Percentiles rank a stretch among this genome's conserved stretches.
phyloP scores from a whole-genome alignment of 1,140 invertebrate genomes.

The Stegodyphus mimosarum region DNA sequence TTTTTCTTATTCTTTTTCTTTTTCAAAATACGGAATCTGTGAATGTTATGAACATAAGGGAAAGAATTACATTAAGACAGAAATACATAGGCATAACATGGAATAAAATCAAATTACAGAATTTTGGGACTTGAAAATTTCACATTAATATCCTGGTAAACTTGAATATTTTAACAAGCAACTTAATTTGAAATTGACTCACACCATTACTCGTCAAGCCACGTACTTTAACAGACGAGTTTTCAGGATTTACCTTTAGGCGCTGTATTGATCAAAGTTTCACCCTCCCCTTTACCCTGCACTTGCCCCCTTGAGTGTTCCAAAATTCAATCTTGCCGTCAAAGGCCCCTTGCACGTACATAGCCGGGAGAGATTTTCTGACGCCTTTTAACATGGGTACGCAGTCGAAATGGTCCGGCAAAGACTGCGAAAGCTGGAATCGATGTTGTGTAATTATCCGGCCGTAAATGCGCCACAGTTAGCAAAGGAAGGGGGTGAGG shows the following conservation, averaged over 20 bases:
- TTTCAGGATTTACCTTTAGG: constrained; percentile 35
- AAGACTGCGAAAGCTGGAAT: not conserved
- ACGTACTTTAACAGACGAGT: constrained; percentile 16
- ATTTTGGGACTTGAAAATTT: too few species aligned
- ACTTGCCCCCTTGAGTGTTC: not conserved
- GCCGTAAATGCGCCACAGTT: constrained; percentile 1
- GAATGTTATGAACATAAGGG: too few species aligned
- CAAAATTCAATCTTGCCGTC: constrained; percentile 51
- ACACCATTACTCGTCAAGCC: constrained; percentile 11
- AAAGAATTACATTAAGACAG: too few species aligned
- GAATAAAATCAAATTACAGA: too few species aligned
- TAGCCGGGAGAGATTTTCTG: constrained; percentile 22
- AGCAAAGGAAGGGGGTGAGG: not conserved
- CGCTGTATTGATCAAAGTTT: constrained; percentile 47
- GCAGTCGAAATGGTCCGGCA: constrained; percentile 11
- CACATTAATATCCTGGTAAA: too few species aligned
- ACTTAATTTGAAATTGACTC: not conserved
- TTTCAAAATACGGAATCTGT: too few species aligned
- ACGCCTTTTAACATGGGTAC: constrained; percentile 39
- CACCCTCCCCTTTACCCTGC: not conserved
- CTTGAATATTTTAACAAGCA: too few species aligned
- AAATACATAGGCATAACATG: too few species aligned
- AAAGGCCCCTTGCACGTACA: constrained; percentile 17
- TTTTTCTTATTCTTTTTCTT: too few species aligned
- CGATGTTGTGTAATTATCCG: constrained; percentile 36